Conservation (phyloP, 2,797 vertebrate genomes). For the Gadopsis bispinosus region DNA sequence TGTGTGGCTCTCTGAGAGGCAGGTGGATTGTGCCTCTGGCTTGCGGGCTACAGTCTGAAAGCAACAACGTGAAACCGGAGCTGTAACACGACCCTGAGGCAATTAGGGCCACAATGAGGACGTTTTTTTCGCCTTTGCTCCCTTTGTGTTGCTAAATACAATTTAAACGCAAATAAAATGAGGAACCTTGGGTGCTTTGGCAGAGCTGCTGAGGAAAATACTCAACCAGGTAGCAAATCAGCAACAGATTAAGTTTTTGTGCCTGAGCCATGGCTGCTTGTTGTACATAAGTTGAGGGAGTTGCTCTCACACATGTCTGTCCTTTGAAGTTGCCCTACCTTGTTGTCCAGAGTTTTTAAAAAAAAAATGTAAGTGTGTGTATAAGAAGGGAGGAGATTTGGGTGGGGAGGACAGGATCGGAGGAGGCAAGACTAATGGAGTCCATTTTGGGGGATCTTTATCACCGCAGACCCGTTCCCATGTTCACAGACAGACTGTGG, state of each 20-base stretch:
- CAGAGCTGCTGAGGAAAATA: conserved; percentile 36
- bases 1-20: conserved; percentile 82
- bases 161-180: conserved; percentile 80
- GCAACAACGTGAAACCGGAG: conserved; percentile 85
- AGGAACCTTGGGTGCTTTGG: conserved; percentile 57
- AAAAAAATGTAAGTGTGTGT: conserved; percentile 25
- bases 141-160: conserved; percentile 84
- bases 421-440: conserved; percentile 39
- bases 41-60: conserved; percentile 85
- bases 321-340: conserved; percentile 66
- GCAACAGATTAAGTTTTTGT: conserved; percentile 36
- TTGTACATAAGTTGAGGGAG: conserved; percentile 31
- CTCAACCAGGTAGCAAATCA: conserved; percentile 35
- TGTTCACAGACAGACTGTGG: conserved; percentile 72
- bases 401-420: conserved; percentile 23
- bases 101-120: conserved; percentile 87
- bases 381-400: conserved; percentile 24
- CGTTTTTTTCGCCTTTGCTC: conserved; percentile 74
- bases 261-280: conserved; percentile 8
- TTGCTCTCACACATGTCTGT: conserved; percentile 25
- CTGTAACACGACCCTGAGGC: conserved; percentile 84
- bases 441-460: conserved; percentile 46
- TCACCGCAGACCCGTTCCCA: conserved; percentile 53
- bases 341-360: conserved; percentile 28
- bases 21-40: conserved; percentile 84